These are phyloP conservation scores for Coluber constrictor DNA, from an alignment of 2,797 vertebrate species.

Conservation along the genomic window DNA sequence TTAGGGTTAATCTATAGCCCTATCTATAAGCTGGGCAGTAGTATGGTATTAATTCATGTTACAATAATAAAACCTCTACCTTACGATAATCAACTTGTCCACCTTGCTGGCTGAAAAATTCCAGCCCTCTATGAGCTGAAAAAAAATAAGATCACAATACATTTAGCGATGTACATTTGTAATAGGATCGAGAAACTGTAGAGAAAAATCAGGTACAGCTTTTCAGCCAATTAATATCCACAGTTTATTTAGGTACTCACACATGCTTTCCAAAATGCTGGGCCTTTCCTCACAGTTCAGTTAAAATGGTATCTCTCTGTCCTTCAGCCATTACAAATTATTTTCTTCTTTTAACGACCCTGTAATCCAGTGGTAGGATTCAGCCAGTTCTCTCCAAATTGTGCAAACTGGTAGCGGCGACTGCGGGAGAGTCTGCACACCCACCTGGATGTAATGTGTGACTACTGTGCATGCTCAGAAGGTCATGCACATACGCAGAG, in stretches of 20 bases:
- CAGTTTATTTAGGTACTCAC: not conserved
- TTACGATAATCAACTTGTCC: slow-evolving; percentile 69
- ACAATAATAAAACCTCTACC: slow-evolving; percentile 56
- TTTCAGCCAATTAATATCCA: not conserved
- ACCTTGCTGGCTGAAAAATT: slow-evolving; percentile 66
- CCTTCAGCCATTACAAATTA: not conserved
- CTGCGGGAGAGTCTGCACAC: too few relatives aligned
- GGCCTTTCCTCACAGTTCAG: not conserved
- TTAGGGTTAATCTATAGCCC: not conserved
- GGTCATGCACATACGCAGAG: too few relatives aligned
- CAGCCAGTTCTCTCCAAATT: too few relatives aligned
- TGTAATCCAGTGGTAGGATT: too few relatives aligned
- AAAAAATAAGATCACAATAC: slow-evolving; percentile 43
- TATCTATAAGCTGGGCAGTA: not conserved
- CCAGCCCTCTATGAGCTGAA: slow-evolving; percentile 74
- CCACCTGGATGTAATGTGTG: too few relatives aligned
- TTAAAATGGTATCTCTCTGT: not conserved
- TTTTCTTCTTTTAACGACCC: not conserved
- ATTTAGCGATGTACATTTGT: not conserved
- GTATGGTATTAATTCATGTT: not conserved
- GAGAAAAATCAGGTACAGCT: not conserved
- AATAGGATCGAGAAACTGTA: not conserved
- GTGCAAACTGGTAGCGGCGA: too few relatives aligned
- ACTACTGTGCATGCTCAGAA: too few relatives aligned
- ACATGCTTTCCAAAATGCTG: not conserved